phyloP scores from a whole-genome alignment of 2,113 vertebrate genomes.

The Indri indri region DNA sequence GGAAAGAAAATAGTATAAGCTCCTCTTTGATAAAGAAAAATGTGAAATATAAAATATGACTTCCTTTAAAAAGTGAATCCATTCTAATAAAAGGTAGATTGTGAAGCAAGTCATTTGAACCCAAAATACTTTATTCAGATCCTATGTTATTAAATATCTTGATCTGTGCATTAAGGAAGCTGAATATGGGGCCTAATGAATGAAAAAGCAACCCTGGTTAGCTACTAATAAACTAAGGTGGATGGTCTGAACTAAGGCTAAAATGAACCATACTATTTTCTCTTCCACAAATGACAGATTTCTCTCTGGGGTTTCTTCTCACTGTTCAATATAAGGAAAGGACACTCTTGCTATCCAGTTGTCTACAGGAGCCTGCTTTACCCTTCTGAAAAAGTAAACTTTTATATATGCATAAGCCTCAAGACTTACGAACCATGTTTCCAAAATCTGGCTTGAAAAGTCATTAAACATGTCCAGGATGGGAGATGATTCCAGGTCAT shows the following conservation, averaged over 20 bases:
- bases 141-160: neutral
- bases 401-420: neutral
- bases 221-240: neutral
- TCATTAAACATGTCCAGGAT: neutral
- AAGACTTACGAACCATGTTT: neutral
- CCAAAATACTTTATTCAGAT: slow-evolving; percentile 2
- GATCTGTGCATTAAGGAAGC: neutral
- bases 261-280: neutral
- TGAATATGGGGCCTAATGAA: neutral
- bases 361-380: neutral
- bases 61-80: neutral
- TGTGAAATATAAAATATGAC: neutral
- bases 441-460: slow-evolving; percentile 6
- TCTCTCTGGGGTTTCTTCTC: neutral
- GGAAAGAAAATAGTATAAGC: neutral
- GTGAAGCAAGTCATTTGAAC: slow-evolving; percentile 23
- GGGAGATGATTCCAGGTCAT: neutral
- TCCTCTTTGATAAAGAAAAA: slow-evolving; percentile 31
- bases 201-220: neutral
- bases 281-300: neutral
- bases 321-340: neutral
- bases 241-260: neutral
- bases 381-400: neutral
- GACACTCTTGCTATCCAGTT: neutral
- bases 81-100: slow-evolving; percentile 20